Percentiles rank a stretch among this genome's conserved stretches.
Evolutionary conservation across 2,888 invertebrate species (phyloP).

Genomic region (Nomada fucata): DNA sequence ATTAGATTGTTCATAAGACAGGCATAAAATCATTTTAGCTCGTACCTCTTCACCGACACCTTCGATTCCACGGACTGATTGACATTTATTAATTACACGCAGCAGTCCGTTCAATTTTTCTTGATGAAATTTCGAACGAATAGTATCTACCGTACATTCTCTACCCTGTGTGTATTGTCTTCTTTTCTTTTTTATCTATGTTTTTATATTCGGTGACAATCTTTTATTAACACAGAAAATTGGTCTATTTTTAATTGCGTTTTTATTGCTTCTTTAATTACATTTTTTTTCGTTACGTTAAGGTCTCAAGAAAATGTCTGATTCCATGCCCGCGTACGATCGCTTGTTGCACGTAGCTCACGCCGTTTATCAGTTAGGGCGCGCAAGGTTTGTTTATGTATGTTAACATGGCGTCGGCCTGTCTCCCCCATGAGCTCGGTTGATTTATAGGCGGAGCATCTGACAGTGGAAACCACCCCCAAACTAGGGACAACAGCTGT

Average conservation of each 20-base stretch:
- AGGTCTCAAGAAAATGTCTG: not conserved
- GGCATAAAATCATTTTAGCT: conserved; percentile 63
- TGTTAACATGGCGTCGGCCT: conserved; percentile 83
- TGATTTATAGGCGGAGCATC: conserved; percentile 84
- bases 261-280: not conserved
- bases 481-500: conserved; percentile 76
- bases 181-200: not conserved
- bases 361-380: conserved; percentile 79
- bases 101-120: conserved; percentile 36
- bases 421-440: conserved; percentile 77
- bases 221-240: not conserved
- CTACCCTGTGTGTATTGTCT: not conserved
- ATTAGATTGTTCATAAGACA: conserved; percentile 67
- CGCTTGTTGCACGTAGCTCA: conserved; percentile 73
- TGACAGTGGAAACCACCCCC: conserved; percentile 82
- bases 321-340: conserved; percentile 7
- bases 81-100: conserved; percentile 58
- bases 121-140: conserved; percentile 5
- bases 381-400: conserved; percentile 81
- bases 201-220: not conserved
- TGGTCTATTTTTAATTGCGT: too few relatives aligned
- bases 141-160: too few relatives aligned
- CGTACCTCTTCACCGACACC: conserved; percentile 54
- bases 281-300: not conserved
- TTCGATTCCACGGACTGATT: conserved; percentile 59